Base-by-base conservation (phyloP, 2,888 invertebrate species). In the Tuta absoluta region DNA sequence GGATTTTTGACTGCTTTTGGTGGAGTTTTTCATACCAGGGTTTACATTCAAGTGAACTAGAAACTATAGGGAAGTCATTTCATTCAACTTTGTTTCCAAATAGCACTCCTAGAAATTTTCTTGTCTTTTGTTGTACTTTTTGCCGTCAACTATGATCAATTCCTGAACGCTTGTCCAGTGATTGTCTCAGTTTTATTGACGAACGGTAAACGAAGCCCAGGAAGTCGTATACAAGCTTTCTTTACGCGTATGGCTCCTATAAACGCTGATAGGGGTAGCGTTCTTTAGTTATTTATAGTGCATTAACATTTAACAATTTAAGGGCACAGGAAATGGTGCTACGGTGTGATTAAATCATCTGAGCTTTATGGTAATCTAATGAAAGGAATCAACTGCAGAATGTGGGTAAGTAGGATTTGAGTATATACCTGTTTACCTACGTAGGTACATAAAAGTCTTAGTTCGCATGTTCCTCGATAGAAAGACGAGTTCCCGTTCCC, bases 141-240 rank as follows among this genome's bases (percentile, higher is more conserved):
- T 51, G 11, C 24, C 14, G 51, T 51, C 24, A 51, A 51, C 5
- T 51, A 12, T 14, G 28, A 53, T 51, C 51, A 7, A n/a, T 24
- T 53, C 21, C 53, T 53, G 2, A 33, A 28, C 28, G 53, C 53
- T 14, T 23, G 24, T 53, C 24, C 53, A 10, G 24, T 12, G 24
- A 53, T 24, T 53, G 24, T 53, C 24, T 53, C 28, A 28, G 24
- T 19, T 24, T 53, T 53, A 24, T 24, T n/a, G 53, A 24, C 24
- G 14, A 53, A 53, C 53, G 53, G 53, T 53, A 53, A 53, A 28
- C 53, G 12, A 2, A 53, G 53, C 53, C 28, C 53, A 53, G 53
- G 53, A 53, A 53, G 53, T 53, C 53, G 53, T 53, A 53, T 53
- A 53, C 53, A 24, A 28, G 7, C 24, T 19, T 51, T 51, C 51